These are phyloP conservation scores for Parotia lawesii DNA, from an alignment of 2,113 vertebrate species.

Conservation along the genomic window DNA sequence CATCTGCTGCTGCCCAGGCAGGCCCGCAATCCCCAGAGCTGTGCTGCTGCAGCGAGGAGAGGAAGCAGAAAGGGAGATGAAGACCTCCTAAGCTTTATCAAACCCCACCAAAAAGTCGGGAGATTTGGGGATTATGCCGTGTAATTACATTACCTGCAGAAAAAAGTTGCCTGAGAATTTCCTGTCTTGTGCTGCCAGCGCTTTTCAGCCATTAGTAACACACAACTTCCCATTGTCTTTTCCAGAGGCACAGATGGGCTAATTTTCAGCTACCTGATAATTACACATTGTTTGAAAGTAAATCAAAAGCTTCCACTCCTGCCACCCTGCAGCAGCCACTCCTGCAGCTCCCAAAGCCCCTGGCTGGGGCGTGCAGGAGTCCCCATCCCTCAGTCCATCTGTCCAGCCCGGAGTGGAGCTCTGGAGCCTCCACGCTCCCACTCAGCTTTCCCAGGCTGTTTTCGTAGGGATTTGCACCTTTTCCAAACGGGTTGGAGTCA, in stretches of 20 bases:
- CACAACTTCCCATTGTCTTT: conserved; percentile 49
- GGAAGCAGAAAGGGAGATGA: neutral
- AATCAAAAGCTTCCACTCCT: conserved; percentile 52
- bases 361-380: neutral
- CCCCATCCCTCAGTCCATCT: neutral
- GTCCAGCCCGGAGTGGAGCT: fast-evolving
- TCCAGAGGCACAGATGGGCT: conserved; percentile 54
- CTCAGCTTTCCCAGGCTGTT: neutral
- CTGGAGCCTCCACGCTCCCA: neutral
- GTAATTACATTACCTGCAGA: conserved; percentile 55
- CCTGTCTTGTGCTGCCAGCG: conserved; percentile 56
- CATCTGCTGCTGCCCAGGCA: conserved; percentile 21
- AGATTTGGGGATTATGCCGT: conserved; percentile 33
- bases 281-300: conserved; percentile 59
- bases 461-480: neutral
- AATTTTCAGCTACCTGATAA: conserved; percentile 66
- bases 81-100: conserved; percentile 3
- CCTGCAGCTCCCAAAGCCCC: neutral
- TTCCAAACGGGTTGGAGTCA: neutral
- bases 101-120: conserved; percentile 12
- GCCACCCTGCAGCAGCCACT: neutral
- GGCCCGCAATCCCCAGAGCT: neutral
- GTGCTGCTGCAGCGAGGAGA: neutral
- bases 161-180: conserved; percentile 25
- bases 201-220: conserved; percentile 67